A percentile compares a stretch with the other conserved stretches of the same genome.
These are phyloP conservation scores for Enteromius mattozi DNA, from an alignment of 2,797 vertebrate species.

Conservation along the genomic window DNA sequence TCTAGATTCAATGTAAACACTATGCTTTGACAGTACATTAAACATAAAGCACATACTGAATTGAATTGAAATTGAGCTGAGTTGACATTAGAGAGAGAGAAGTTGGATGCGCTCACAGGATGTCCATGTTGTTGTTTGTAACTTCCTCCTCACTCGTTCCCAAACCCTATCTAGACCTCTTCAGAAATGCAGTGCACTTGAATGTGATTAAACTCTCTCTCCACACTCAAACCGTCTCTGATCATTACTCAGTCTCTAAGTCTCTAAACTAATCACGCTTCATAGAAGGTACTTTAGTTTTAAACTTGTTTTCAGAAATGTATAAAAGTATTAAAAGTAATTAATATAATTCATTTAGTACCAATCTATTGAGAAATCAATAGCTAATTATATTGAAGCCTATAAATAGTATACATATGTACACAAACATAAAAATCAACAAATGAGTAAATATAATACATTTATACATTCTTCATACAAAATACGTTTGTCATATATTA, in stretches of 20 bases:
- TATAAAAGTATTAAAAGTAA: too few relatives aligned
- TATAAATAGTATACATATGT: too few relatives aligned
- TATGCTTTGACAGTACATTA: too few relatives aligned
- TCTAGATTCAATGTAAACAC: too few relatives aligned
- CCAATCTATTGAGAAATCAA: background rate
- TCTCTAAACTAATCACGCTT: background rate
- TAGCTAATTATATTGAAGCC: background rate
- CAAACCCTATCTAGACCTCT: background rate
- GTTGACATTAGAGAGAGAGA: background rate
- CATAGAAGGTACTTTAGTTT: background rate
- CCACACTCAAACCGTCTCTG: background rate
- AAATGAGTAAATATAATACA: too few relatives aligned
- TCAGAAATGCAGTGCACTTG: background rate
- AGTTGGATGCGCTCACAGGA: background rate
- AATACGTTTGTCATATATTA: too few relatives aligned
- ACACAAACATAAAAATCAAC: background rate
- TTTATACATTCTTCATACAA: too few relatives aligned
- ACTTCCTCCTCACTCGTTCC: background rate
- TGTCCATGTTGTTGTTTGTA: constrained; percentile 7
- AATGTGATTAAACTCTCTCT: background rate
- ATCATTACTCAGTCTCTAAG: background rate
- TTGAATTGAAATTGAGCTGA: too few relatives aligned
- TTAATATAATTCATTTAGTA: background rate
- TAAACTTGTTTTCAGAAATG: background rate
- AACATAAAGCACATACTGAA: too few relatives aligned